Conservation (phyloP, 1,140 invertebrate species). For the Tetraneura akinire region DNA sequence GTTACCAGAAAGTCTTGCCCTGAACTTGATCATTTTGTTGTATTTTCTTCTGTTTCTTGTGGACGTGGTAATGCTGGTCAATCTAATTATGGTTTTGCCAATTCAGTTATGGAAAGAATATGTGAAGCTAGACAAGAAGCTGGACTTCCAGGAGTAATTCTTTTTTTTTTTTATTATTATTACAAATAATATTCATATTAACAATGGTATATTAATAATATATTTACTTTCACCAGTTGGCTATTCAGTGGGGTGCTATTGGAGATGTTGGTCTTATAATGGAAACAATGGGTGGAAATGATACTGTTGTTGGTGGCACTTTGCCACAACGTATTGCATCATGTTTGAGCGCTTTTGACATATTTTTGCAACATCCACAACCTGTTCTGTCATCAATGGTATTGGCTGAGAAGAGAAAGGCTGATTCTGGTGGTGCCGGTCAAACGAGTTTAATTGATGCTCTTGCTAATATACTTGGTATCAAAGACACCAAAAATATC, state of each 20-base stretch:
- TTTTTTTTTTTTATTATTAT: too few species aligned
- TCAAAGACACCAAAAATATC: constrained; percentile 72
- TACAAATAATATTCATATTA: not conserved
- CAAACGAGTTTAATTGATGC: constrained; percentile 69
- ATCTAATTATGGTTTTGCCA: constrained; percentile 93
- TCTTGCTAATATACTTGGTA: constrained; percentile 83
- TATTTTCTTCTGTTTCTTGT: constrained; percentile 94
- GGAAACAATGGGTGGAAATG: constrained; percentile 82
- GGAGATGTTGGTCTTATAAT: too few species aligned
- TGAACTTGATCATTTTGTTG: too few species aligned
- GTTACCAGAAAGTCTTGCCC: constrained; percentile 74
- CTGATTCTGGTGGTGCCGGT: constrained; percentile 57
- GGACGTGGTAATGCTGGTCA: constrained; percentile 94
- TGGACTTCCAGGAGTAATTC: constrained; percentile 64
- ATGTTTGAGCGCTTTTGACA: constrained; percentile 82
- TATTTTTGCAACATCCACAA: constrained; percentile 83
- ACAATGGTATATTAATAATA: not conserved
- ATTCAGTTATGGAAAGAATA: too few species aligned
- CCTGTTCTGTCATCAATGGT: constrained; percentile 84
- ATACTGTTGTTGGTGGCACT: constrained; percentile 90
- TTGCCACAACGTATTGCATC: constrained; percentile 88
- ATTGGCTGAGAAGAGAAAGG: constrained; percentile 70
- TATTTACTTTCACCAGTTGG: too few species aligned
- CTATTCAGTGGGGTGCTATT: too few species aligned
- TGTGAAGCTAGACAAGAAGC: too few species aligned